Evolutionary conservation across 2,888 invertebrate genomes (phyloP).

Genomic region (Agonum fuliginosum): DNA sequence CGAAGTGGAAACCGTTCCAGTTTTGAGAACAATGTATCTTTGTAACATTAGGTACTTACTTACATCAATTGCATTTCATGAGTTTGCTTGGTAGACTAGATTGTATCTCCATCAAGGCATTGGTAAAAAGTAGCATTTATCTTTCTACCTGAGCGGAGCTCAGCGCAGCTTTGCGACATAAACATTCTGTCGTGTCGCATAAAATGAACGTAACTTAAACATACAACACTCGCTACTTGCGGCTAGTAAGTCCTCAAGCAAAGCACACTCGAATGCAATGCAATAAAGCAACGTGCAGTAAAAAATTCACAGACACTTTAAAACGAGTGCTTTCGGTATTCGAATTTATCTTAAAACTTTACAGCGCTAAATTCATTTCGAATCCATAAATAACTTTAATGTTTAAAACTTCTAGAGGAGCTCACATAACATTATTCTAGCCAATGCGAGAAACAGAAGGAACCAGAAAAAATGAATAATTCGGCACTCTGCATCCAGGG

Average conservation of each 20-base stretch:
- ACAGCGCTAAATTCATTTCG: conserved; percentile 55
- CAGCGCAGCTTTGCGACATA: no score
- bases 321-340: conserved; percentile 48
- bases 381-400: conserved; percentile 59
- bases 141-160: conserved; percentile 2
- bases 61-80: no score
- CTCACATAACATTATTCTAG: conserved; percentile 52
- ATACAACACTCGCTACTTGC: neutral
- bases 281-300: conserved; percentile 42
- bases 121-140: neutral
- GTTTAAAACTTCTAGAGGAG: conserved; percentile 49
- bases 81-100: conserved; percentile 4
- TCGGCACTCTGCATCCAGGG: conserved; percentile 43
- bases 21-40: no score
- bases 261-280: conserved; percentile 45
- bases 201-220: conserved; percentile 34
- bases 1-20: no score
- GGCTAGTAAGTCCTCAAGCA: conserved; percentile 13
- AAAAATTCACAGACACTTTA: conserved; percentile 54
- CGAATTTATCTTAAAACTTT: conserved; percentile 57
- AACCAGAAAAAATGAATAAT: conserved; percentile 56
- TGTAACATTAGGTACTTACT: no score
- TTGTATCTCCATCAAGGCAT: neutral
- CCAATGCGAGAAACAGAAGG: conserved; percentile 39
- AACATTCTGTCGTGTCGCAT: conserved; percentile 27